Evolutionary conservation across 2,888 invertebrate genomes (phyloP).

Genomic region (Cactoblastis cactorum): DNA sequence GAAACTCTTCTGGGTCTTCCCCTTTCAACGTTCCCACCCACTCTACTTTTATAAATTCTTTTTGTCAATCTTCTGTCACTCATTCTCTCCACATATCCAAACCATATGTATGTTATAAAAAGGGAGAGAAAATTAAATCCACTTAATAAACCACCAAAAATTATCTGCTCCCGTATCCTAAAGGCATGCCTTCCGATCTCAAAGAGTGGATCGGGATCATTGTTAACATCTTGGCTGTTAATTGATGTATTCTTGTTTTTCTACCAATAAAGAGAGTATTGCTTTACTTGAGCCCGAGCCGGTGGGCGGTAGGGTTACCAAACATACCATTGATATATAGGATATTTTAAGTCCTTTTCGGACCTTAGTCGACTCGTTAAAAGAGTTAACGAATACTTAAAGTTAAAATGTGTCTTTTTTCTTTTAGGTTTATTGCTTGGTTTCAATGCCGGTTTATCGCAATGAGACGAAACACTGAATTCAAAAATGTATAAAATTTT

Average conservation of each 20-base stretch:
- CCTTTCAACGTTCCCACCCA: too few relatives aligned
- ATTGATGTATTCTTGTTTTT: constrained; percentile 66
- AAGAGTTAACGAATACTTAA: too few relatives aligned
- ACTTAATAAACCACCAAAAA: too few relatives aligned
- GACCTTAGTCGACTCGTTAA: too few relatives aligned
- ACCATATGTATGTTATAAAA: neutral
- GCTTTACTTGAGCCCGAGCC: constrained; percentile 53
- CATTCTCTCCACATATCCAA: neutral
- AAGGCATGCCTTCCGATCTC: neutral
- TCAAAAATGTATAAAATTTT: too few relatives aligned
- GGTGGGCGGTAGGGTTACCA: constrained; percentile 26
- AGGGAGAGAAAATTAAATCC: neutral
- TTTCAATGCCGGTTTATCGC: too few relatives aligned
- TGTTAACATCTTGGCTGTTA: constrained; percentile 57
- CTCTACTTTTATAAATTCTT: too few relatives aligned
- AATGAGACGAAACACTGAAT: too few relatives aligned
- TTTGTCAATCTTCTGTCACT: too few relatives aligned
- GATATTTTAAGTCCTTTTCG: neutral
- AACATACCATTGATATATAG: neutral
- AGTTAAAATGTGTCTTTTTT: too few relatives aligned
- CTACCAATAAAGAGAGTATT: constrained; percentile 71
- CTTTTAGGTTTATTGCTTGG: too few relatives aligned
- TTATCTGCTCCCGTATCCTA: neutral
- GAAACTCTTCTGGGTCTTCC: too few relatives aligned
- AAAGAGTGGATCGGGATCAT: constrained; percentile 23